These are phyloP conservation scores for Eulithis testata DNA, from an alignment of 2,888 invertebrate genomes.

Conservation along the genomic window DNA sequence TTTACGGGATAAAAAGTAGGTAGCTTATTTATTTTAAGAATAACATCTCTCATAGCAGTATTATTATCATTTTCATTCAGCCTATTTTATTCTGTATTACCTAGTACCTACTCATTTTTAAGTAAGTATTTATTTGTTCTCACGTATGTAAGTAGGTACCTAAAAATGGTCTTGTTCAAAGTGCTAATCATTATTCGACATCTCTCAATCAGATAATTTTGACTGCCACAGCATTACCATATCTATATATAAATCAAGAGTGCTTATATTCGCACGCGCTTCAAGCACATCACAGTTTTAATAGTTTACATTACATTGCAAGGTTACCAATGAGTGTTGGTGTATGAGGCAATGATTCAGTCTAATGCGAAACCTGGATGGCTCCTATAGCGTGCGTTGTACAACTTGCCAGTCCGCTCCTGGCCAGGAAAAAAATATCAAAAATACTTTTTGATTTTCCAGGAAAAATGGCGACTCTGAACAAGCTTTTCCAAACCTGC, in stretches of 20 bases:
- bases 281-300: conserved; percentile 1
- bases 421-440: conserved; percentile 24
- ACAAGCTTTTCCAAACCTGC: conserved; percentile 30
- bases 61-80: too few species aligned
- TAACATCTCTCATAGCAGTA: too few species aligned
- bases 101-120: too few species aligned
- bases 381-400: conserved; percentile 11
- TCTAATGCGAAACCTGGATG: conserved; percentile 8
- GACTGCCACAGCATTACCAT: background rate
- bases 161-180: background rate
- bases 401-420: background rate
- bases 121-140: too few species aligned
- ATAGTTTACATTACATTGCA: conserved; percentile 7
- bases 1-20: too few species aligned
- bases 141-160: too few species aligned
- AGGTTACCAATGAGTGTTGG: conserved; percentile 4
- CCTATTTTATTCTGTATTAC: too few species aligned
- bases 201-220: conserved; percentile 1
- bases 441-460: conserved; percentile 34
- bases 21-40: too few species aligned
- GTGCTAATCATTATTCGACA: conserved; percentile 11
- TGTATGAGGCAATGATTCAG: background rate
- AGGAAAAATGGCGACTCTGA: conserved; percentile 51
- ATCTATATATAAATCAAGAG: conserved; percentile 2
- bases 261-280: conserved; percentile 5